Percentiles rank a stretch among this genome's conserved stretches.
These are phyloP conservation scores for Phalloptychus januarius DNA, from an alignment of 2,797 vertebrate genomes.

Conservation along the genomic window DNA sequence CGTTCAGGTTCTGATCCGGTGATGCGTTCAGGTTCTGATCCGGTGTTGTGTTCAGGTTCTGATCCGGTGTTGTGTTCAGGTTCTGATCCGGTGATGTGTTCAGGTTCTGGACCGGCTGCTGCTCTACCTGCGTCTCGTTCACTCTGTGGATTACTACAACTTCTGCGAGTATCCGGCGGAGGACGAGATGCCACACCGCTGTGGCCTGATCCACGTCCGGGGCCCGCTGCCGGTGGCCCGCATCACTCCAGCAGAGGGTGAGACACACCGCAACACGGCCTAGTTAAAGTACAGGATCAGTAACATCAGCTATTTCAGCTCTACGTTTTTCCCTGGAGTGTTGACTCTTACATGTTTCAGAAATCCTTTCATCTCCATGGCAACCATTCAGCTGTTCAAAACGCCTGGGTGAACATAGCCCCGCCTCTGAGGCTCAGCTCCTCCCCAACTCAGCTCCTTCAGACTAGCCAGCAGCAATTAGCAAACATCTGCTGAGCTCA, in stretches of 20 bases:
- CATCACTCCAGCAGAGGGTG: conserved; percentile 77
- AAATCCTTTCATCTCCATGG: too few species aligned
- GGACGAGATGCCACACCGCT: conserved; percentile 95
- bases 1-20: too few species aligned
- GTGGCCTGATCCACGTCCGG: conserved; percentile 90
- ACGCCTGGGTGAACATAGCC: too few species aligned
- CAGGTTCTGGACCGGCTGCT: conserved; percentile 91
- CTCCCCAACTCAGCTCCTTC: too few species aligned
- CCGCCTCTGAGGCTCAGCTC: too few species aligned
- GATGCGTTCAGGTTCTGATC: not conserved
- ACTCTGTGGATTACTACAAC: conserved; percentile 93
- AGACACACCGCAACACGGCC: not conserved
- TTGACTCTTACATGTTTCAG: too few species aligned
- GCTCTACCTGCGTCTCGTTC: conserved; percentile 90
- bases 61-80: too few species aligned
- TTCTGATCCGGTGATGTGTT: not conserved
- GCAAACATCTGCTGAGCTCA: too few species aligned
- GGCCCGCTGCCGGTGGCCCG: conserved; percentile 88
- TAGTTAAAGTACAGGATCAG: not conserved
- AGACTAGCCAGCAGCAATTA: too few species aligned
- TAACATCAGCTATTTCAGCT: too few species aligned
- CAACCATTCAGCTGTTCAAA: too few species aligned
- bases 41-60: conserved; percentile 35
- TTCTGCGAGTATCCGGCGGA: conserved; percentile 90
- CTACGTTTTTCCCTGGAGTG: too few species aligned